Evolutionary conservation across 2,888 invertebrate species (phyloP).

Genomic region (Drosophila ustulata): DNA sequence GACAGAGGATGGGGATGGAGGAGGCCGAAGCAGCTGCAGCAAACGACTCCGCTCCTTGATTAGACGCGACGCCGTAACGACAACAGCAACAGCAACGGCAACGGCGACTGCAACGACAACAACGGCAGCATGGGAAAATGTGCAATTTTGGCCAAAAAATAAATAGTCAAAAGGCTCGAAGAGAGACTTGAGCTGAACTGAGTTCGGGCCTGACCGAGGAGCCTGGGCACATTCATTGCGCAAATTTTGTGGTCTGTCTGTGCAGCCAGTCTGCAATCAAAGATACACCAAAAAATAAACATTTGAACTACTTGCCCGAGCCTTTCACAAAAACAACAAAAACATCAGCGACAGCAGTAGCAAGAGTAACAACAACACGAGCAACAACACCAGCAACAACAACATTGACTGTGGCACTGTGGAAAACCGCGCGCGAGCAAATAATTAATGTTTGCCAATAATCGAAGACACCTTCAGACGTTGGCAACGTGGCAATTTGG

Average conservation of each 20-base stretch:
- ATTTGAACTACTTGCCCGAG: conserved; percentile 76
- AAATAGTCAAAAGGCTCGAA: conserved; percentile 70
- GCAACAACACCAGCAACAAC: conserved; percentile 5
- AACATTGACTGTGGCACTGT: conserved; percentile 28
- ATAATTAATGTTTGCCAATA: conserved; percentile 83
- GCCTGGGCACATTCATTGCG: conserved; percentile 74
- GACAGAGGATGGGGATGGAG: conserved; percentile 20
- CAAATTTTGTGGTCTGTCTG: conserved; percentile 64
- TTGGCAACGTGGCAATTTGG: conserved; percentile 25
- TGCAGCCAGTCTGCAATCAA: conserved; percentile 67
- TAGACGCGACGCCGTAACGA: conserved; percentile 67
- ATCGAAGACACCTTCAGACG: conserved; percentile 79
- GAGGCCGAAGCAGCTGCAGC: conserved; percentile 45
- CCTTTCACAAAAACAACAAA: conserved; percentile 69
- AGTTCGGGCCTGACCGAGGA: conserved; percentile 67
- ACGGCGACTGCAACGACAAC: conserved; percentile 43
- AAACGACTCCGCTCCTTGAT: conserved; percentile 73
- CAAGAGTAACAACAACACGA: conserved; percentile 15
- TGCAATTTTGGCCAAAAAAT: conserved; percentile 81
- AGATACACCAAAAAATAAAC: conserved; percentile 77
- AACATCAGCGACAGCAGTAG: conserved; percentile 18
- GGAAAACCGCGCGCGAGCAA: conserved; percentile 62
- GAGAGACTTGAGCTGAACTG: conserved; percentile 41
- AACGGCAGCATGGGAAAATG: conserved; percentile 81
- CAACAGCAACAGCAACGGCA: conserved; percentile 39